These are phyloP conservation scores for Lophura swinhoii DNA, from an alignment of 2,797 vertebrate genomes.

Conservation along the genomic window DNA sequence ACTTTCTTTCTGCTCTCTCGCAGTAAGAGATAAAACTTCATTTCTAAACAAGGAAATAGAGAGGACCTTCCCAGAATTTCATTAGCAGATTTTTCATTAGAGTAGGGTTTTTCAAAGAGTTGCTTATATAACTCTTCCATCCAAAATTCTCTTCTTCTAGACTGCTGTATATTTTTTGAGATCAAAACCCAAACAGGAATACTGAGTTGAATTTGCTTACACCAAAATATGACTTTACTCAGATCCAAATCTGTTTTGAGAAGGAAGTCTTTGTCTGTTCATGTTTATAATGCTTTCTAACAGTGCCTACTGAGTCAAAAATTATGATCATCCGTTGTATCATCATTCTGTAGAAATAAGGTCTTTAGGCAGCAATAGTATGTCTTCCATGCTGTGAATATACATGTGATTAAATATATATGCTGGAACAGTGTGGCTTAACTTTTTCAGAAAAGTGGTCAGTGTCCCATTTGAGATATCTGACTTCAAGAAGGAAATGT, in stretches of 20 bases:
- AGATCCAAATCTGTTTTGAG: neutral
- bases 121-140: neutral
- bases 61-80: neutral
- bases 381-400: neutral
- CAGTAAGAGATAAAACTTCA: neutral
- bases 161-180: neutral
- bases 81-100: neutral
- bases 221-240: neutral
- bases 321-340: neutral
- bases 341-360: neutral
- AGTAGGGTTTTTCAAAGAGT: rapidly evolving
- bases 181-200: neutral
- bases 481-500: slow-evolving; percentile 26
- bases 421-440: neutral
- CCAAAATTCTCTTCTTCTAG: neutral
- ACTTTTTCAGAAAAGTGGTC: neutral
- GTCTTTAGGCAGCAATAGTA: neutral
- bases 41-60: neutral
- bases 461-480: neutral
- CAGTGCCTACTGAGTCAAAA: neutral
- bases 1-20: neutral
- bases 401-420: neutral
- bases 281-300: neutral
- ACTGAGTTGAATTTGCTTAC: neutral
- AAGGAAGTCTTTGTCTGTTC: neutral